Base-by-base conservation (phyloP, 2,113 vertebrate genomes). In the Phrynosoma platyrhinos region DNA sequence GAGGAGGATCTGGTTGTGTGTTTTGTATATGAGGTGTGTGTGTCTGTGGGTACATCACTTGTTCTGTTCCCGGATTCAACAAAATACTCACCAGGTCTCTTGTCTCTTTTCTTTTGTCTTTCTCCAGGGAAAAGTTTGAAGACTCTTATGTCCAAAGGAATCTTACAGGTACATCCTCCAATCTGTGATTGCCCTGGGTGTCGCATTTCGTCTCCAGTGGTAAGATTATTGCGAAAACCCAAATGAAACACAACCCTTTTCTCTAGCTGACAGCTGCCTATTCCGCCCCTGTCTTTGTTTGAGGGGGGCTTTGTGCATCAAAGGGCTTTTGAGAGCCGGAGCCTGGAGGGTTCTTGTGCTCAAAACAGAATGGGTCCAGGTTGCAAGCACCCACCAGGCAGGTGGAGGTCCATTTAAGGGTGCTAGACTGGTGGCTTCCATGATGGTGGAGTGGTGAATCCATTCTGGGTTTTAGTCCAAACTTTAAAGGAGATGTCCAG, bases 121-220 rank as follows among this genome's bases (percentile, higher is more conserved):
- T 69, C 89, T 91, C 23, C 96, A 99, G 99, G 99, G 93, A 99
- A 99, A 98, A 99, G 99, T 96, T 97, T 99, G 96, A 99, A 99
- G 98, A 99, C 99, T 95, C 99, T 99, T 94, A 99, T 99, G 99
- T 99, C 99, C 97, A 99, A 99, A 98, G 99, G 99, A 97, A 99
- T 99, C 96, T 98, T 99, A 97, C 99, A 99, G 97, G 99, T 99
- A 97, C 99, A 99, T 96, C 99, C 99, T 96, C 99, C 99, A 68
- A 99, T 99, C 98, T 99, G 99, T 96, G 99, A 99, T 95, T 99
- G 99, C 94, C 98, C 99, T n/a, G 99, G 98, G 94, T 99, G 99
- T 96, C 98, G 99, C 94, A 99, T 99, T 96, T 99, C 99, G 92
- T 99, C 98, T 96, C 99, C 99, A 92, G 99, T 99, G 99, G 99